A percentile compares a stretch with the other conserved stretches of the same genome.
Conservation (phyloP, 2,797 vertebrate genomes). For the Gymnoscopelus braueri region DNA sequence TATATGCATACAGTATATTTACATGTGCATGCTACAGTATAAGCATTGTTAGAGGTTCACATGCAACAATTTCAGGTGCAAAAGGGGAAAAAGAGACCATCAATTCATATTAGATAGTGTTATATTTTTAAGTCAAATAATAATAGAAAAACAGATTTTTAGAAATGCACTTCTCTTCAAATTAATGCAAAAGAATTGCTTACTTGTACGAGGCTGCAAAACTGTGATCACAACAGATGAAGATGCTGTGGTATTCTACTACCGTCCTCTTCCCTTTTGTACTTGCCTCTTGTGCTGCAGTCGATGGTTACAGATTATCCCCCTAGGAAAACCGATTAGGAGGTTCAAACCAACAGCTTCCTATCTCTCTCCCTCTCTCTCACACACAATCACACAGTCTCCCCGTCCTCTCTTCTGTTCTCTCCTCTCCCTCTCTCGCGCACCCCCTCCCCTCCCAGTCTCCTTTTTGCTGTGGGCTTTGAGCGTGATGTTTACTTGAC, state of each 20-base stretch:
- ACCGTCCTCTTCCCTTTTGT: conserved; percentile 39
- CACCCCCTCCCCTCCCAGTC: conserved; percentile 34
- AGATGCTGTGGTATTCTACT: conserved; percentile 9
- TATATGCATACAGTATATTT: too few relatives aligned
- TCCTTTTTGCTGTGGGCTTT: conserved; percentile 59
- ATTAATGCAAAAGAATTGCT: conserved; percentile 37
- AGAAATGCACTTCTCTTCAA: conserved; percentile 13
- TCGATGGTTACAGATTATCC: conserved; percentile 57
- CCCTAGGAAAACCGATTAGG: conserved; percentile 74
- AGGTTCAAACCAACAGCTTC: conserved; percentile 66
- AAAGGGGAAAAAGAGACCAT: too few relatives aligned
- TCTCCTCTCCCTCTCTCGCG: conserved; percentile 6
- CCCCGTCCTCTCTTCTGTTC: conserved; percentile 16
- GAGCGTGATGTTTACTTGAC: conserved; percentile 67
- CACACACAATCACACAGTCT: conserved; percentile 47
- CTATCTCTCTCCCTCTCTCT: conserved; percentile 41
- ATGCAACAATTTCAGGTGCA: too few relatives aligned
- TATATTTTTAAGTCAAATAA: too few relatives aligned
- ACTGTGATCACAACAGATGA: conserved; percentile 49
- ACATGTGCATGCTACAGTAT: too few relatives aligned
- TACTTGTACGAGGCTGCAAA: conserved; percentile 63
- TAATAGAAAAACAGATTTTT: conserved; percentile 12
- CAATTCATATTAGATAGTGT: too few relatives aligned
- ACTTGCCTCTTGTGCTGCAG: conserved; percentile 61
- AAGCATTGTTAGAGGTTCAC: too few relatives aligned